Conservation (phyloP, 2,888 invertebrate species). For the Sarcophaga carnaria region DNA sequence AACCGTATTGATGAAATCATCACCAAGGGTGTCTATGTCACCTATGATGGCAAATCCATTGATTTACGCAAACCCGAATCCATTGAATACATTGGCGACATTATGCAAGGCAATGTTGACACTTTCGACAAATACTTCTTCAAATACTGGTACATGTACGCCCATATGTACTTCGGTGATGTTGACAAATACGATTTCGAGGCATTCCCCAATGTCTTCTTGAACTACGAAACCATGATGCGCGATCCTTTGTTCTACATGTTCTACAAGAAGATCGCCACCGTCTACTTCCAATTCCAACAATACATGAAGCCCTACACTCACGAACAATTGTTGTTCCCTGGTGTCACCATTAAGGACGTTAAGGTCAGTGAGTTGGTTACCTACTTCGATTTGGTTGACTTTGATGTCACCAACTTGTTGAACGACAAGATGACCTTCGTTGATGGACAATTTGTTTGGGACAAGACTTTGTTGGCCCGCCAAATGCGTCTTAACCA, state of each 20-base stretch:
- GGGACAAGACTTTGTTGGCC: constrained; percentile 79
- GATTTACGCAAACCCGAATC: constrained; percentile 84
- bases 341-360: constrained; percentile 85
- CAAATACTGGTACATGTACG: constrained; percentile 69
- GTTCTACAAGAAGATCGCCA: constrained; percentile 84
- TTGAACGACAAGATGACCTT: constrained; percentile 71
- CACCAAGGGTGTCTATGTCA: constrained; percentile 81
- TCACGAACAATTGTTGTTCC: constrained; percentile 83
- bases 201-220: constrained; percentile 84
- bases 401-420: constrained; percentile 83
- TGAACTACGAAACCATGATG: constrained; percentile 85
- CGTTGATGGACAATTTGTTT: constrained; percentile 77
- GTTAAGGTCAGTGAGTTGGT: constrained; percentile 85
- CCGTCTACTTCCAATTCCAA: constrained; percentile 84
- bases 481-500: constrained; percentile 87
- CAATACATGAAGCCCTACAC: constrained; percentile 84
- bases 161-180: constrained; percentile 66
- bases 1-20: constrained; percentile 82
- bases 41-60: constrained; percentile 82
- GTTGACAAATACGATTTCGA: constrained; percentile 66
- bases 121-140: constrained; percentile 68
- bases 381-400: constrained; percentile 86
- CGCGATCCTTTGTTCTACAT: constrained; percentile 88
- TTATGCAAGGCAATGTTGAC: constrained; percentile 84
- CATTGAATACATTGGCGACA: constrained; percentile 85